Evolutionary conservation across 53 echinoderm and acorn worm species (phyloP), one percentile per base, ranked within the genome.

Genomic region (Henricia sp.): DNA sequence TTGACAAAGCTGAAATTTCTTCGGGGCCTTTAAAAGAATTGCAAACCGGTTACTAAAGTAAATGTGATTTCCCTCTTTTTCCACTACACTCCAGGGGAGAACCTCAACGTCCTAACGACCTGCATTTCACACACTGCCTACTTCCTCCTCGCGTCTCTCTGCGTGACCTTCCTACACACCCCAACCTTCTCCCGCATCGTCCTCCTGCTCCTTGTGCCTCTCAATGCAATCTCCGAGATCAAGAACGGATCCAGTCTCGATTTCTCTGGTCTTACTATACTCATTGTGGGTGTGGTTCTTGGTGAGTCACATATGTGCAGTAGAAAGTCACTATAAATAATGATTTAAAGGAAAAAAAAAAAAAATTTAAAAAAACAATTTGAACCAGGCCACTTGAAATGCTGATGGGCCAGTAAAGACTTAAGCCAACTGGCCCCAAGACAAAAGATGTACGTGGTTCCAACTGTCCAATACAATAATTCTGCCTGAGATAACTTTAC

Each of bases 211-310:
- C 23, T 96, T 20, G 94, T 96, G 12, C 94, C 96, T 2, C 82
- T 96, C 38, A 96, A 96, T 73, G 96, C 96, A 16, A 35, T 93
- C 41, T 80, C 93, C 17, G 90, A 96, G 89, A 90, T 96, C 67
- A 72, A 72, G 34, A 92, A 96, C 24, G 89, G 88, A 0, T 57
- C 83, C 68, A 85, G 92, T 84, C 85, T 94, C 17, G 84, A 94
- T 44, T 94, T 90, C 50, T 75, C 88, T 2, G 82, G 92, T 6
- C 68, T 96, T 8, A 89, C 96, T 37, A 62, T 91, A 6, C 56
- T 96, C 39, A 77, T 96, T 43, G 37, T 9, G 33, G 65, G 85
- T 10, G 90, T 92, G 17, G 83, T 88, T 44, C n/a, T 85, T 0
- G 89, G 96, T 96, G 21, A 9, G 69, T 68, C 33, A n/a, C 19